A percentile compares a stretch with the other conserved stretches of the same genome.
Evolutionary conservation across 64 coral and sea anemone genomes (phyloP).

Genomic region (Cladopsammia gracilis): DNA sequence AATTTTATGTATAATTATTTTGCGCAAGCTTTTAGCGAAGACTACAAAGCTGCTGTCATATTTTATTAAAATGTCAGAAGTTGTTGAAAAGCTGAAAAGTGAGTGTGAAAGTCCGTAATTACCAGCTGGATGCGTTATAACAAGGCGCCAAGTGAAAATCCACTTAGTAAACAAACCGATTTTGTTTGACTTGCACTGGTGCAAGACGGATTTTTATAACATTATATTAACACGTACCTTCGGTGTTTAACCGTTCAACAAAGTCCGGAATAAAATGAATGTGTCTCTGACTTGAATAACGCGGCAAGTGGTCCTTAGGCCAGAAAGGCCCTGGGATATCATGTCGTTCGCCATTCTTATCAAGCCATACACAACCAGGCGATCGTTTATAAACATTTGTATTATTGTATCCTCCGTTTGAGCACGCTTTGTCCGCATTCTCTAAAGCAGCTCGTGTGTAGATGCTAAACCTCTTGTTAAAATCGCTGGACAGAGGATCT

Average conservation of each 20-base stretch:
- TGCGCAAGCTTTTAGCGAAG: no score
- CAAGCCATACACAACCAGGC: conserved; percentile 64
- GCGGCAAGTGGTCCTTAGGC: conserved; percentile 91
- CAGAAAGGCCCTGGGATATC: conserved; percentile 88
- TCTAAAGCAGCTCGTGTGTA: conserved; percentile 80
- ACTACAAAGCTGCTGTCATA: background rate
- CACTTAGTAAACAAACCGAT: background rate
- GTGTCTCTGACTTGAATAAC: conserved; percentile 77
- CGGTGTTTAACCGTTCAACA: conserved; percentile 81
- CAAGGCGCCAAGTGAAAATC: background rate
- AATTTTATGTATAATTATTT: no score
- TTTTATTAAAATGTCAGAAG: background rate
- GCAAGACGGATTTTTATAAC: background rate
- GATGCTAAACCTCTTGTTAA: conserved; percentile 60
- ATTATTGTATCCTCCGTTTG: background rate
- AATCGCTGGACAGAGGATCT: conserved; percentile 77
- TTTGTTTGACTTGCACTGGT: background rate
- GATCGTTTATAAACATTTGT: conserved; percentile 67
- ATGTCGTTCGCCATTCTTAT: conserved; percentile 64
- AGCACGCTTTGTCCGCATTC: conserved; percentile 17
- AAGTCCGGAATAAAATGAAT: conserved; percentile 73
- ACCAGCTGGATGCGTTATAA: background rate
- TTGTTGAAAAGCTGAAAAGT: background rate
- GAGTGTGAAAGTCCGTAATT: background rate
- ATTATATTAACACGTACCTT: conserved; percentile 68